Evolutionary conservation across 2,888 invertebrate genomes (phyloP).

Genomic region (Patella caerulea): DNA sequence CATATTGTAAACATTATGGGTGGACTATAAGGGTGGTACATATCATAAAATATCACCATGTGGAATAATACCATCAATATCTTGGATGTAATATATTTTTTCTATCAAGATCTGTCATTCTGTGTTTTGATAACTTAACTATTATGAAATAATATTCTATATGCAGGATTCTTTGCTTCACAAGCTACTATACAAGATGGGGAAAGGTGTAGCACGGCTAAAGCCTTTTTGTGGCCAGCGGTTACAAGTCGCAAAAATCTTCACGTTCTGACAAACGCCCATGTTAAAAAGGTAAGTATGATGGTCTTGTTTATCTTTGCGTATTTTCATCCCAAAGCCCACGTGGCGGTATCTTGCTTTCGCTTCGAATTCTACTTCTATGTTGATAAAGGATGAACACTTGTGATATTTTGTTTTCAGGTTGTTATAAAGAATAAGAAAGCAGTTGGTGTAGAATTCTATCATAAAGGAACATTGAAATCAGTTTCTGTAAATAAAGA

Average conservation of each 20-base stretch:
- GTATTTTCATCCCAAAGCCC: too few species aligned
- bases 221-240: constrained; percentile 62
- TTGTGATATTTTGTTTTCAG: constrained; percentile 27
- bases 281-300: constrained; percentile 47
- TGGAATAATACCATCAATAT: too few species aligned
- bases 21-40: too few species aligned
- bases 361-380: too few species aligned
- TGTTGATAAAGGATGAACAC: too few species aligned
- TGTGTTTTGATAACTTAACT: too few species aligned
- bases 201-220: constrained; percentile 62
- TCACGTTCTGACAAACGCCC: constrained; percentile 51
- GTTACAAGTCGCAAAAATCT: constrained; percentile 50
- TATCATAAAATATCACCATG: too few species aligned
- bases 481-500: constrained; percentile 48
- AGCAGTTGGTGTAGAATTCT: constrained; percentile 57
- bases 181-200: constrained; percentile 60
- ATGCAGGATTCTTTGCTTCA: constrained; percentile 45
- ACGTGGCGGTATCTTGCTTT: too few species aligned
- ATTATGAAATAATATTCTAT: not conserved
- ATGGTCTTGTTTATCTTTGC: too few species aligned
- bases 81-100: too few species aligned
- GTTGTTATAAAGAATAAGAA: constrained; percentile 48
- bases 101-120: too few species aligned
- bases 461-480: constrained; percentile 38
- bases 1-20: too few species aligned